These are phyloP conservation scores for Enoplolaimus lenunculus DNA, from an alignment of 2,888 invertebrate species.

Conservation along the genomic window DNA sequence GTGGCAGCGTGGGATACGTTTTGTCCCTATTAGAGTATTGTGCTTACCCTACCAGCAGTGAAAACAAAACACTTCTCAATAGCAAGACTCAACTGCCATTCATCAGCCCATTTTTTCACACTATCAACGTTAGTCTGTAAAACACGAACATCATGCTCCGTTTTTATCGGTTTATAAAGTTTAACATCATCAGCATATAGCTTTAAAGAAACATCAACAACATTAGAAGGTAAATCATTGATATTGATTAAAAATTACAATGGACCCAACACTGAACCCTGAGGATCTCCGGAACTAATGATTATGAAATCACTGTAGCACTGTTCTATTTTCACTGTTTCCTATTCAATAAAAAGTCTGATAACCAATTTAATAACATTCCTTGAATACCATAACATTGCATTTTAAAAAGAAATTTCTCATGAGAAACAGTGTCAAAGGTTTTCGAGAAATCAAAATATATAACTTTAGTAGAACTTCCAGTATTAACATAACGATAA, in stretches of 20 bases:
- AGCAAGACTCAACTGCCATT: not conserved
- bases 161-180: not conserved
- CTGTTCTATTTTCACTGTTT: not conserved
- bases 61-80: not conserved
- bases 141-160: not conserved
- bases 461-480: not conserved
- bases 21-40: no score
- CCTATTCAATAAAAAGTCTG: not conserved
- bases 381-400: not conserved
- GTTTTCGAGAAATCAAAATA: not conserved
- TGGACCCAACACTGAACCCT: not conserved
- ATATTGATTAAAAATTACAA: not conserved
- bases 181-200: not conserved
- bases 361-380: not conserved
- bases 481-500: not conserved
- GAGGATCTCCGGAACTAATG: not conserved
- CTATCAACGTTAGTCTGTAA: not conserved
- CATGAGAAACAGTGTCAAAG: not conserved
- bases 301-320: not conserved
- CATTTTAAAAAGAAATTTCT: not conserved
- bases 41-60: not conserved
- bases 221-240: not conserved
- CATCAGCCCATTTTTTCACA: not conserved
- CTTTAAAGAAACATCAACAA: not conserved
- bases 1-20: no score